Conservation (phyloP, 2,888 invertebrate genomes). For the Diaprepes abbreviatus region DNA sequence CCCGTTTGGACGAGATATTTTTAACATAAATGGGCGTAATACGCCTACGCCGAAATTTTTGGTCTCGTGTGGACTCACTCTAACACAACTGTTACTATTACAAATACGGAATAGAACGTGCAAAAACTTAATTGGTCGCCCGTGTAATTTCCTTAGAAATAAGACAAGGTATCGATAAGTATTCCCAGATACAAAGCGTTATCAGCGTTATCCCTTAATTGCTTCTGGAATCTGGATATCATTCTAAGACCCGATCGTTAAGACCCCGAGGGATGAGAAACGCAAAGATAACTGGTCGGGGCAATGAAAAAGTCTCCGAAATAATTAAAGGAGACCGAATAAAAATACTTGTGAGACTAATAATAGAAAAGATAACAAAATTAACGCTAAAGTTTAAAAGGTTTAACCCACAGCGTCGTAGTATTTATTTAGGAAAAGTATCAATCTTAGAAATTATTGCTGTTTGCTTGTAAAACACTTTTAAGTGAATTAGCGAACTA, state of each 20-base stretch:
- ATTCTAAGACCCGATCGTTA: constrained; percentile 29
- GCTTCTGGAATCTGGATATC: constrained; percentile 38
- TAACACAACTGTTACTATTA: not conserved
- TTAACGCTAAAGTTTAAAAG: too few relatives aligned
- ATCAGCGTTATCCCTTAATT: constrained; percentile 40
- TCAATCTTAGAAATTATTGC: too few relatives aligned
- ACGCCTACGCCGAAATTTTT: too few relatives aligned
- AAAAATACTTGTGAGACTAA: too few relatives aligned
- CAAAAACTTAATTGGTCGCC: constrained; percentile 8
- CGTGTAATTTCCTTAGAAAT: constrained; percentile 2
- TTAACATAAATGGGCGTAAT: too few relatives aligned
- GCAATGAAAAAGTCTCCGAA: constrained; percentile 27
- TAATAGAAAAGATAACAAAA: too few relatives aligned
- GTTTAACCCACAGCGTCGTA: too few relatives aligned
- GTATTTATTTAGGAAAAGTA: too few relatives aligned
- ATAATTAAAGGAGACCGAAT: not conserved
- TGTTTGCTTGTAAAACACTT: too few relatives aligned
- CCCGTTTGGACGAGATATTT: too few relatives aligned
- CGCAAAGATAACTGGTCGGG: constrained; percentile 15
- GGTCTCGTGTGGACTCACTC: too few relatives aligned
- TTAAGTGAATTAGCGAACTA: too few relatives aligned
- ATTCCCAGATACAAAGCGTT: constrained; percentile 33
- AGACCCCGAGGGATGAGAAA: constrained; percentile 3
- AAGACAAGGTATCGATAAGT: constrained; percentile 22
- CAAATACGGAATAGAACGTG: not conserved